Evolutionary conservation across 2,797 vertebrate species (phyloP).

Genomic region (Ibycter americanus): DNA sequence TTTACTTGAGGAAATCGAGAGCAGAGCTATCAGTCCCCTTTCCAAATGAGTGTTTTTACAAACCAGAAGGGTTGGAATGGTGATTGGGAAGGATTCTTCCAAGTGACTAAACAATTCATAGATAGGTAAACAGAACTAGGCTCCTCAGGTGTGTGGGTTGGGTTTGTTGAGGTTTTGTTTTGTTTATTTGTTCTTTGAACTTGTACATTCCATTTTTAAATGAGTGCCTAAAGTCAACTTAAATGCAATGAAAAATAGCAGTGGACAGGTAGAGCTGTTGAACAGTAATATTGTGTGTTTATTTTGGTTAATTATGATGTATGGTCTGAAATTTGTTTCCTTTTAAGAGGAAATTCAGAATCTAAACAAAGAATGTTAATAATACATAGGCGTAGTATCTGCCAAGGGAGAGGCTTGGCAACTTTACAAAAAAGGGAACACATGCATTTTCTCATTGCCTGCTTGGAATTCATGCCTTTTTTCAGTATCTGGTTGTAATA

Average conservation of each 20-base stretch:
- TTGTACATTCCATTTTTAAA: neutral
- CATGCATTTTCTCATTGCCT: constrained; percentile 1
- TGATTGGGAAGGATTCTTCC: neutral
- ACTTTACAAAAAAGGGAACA: neutral
- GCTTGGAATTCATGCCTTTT: neutral
- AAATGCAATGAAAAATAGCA: neutral
- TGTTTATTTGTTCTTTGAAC: neutral
- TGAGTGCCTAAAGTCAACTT: neutral
- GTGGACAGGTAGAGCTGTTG: neutral
- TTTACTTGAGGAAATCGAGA: neutral
- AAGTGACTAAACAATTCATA: neutral
- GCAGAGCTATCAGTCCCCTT: neutral
- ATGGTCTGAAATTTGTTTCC: neutral
- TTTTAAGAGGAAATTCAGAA: neutral
- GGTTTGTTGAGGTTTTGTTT: neutral
- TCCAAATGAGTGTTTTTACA: neutral
- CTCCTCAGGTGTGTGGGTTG: neutral
- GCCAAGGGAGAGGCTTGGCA: neutral
- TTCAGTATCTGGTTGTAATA: neutral
- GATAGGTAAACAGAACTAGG: neutral
- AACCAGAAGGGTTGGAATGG: neutral
- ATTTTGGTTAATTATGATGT: neutral
- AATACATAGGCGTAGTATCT: neutral
- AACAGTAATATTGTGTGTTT: neutral
- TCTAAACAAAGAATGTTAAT: constrained; percentile 32